These are phyloP conservation scores for Thera britannica DNA, from an alignment of 2,888 invertebrate genomes.

Conservation along the genomic window DNA sequence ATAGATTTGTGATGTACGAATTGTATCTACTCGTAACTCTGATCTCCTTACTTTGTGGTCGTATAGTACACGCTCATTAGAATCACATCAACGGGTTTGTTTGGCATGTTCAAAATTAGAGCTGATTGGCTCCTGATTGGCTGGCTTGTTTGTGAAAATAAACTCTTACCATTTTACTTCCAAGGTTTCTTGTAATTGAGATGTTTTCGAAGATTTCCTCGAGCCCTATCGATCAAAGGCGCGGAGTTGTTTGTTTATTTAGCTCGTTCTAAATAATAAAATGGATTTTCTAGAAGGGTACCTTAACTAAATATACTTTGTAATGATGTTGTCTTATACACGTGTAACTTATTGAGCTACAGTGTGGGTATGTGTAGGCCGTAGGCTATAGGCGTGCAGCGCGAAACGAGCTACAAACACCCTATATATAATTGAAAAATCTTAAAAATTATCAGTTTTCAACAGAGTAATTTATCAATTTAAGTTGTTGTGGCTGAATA, in stretches of 20 bases:
- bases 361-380: no score
- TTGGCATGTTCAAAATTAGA: not conserved
- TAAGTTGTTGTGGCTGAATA: not conserved
- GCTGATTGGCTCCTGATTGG: no score
- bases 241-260: conserved; percentile 46
- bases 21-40: no score
- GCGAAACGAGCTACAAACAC: not conserved
- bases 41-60: no score
- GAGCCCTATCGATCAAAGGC: conserved; percentile 44
- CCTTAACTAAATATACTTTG: not conserved
- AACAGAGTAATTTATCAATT: not conserved
- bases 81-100: not conserved
- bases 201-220: conserved; percentile 20
- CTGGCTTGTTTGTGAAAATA: conserved; percentile 1
- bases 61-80: no score
- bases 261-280: conserved; percentile 31
- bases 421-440: no score
- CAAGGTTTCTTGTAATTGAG: conserved; percentile 12
- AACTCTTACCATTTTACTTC: not conserved
- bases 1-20: no score
- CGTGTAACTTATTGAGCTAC: conserved; percentile 44
- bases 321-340: conserved; percentile 22
- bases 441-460: no score
- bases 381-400: not conserved
- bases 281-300: conserved; percentile 33